These are phyloP conservation scores for Bemisia tabaci DNA, from an alignment of 1,140 invertebrate species.

Conservation along the genomic window DNA sequence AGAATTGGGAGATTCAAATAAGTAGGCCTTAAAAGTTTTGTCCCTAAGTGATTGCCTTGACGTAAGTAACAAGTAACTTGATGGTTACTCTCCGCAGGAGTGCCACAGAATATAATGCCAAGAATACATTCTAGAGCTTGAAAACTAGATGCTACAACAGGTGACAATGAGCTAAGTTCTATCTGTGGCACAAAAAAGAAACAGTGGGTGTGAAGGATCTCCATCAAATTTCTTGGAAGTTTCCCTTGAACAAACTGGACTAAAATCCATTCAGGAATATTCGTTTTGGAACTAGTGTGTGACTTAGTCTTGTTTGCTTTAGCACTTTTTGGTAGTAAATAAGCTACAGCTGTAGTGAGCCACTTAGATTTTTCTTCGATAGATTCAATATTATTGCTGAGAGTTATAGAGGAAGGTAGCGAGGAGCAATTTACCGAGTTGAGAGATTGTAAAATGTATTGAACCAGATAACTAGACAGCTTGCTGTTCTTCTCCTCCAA, in stretches of 20 bases:
- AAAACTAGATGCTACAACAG: neutral
- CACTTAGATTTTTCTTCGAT: neutral
- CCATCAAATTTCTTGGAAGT: neutral
- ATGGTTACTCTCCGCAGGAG: neutral
- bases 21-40: neutral
- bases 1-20: neutral
- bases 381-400: neutral
- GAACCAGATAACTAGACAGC: neutral
- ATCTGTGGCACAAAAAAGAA: neutral
- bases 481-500: neutral
- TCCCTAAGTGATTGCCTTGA: neutral
- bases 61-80: neutral
- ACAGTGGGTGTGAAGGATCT: neutral
- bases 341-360: neutral
- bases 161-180: neutral
- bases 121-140: neutral
- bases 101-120: neutral
- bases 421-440: too few relatives aligned
- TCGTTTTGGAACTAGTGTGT: neutral
- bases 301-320: neutral
- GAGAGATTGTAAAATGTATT: neutral
- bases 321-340: neutral
- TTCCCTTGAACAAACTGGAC: neutral
- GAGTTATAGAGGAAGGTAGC: neutral
- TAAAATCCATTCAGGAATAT: neutral